Base-by-base conservation (phyloP, 2,888 invertebrate genomes). In the Leptogaster cylindrica region DNA sequence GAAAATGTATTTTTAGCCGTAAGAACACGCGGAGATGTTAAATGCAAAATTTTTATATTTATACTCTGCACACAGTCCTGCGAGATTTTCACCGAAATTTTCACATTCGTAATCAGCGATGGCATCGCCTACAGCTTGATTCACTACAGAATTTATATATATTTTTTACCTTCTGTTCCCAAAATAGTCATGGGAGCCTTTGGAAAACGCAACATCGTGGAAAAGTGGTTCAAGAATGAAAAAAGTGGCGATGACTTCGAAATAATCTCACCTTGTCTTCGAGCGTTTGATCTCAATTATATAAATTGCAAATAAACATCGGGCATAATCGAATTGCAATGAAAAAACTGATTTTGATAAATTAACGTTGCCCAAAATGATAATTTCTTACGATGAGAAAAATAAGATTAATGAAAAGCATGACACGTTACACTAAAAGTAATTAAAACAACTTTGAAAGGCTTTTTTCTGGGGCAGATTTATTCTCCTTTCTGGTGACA, bases 161-260 rank as follows among this genome's bases (percentile, higher is more conserved):
- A 46, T 46, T 51, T 51, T 51, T 51, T 41, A 63, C 28, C 44
- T 63, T 63, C 63, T 44, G 39, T 63, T 63, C 63, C 44, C 44
- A 63, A 63, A 63, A 63, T 63, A 63, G 44, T 44, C 39, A 44
- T 23, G 41, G 27, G 41, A 8, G 25, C 41, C 63, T 41, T 41
- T 63, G 41, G 27, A 44, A 63, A 63, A 39, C 18, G 18, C 27
- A 51, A 28, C 41, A 23, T 20, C 25, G 39, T 63, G 63, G 63
- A 63, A 63, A 63, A 63, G 63, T 63, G 63, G 63, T 44, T 63
- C 63, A 63, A 63, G 63, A 63, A 44, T 63, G 41, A 63, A 41
- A 41, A 39, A 63, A 7, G 14, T 16, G n/a, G 27, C 14, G 44
- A 44, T 36, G 41, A 58, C 58, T 36, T 58, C 36, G 23, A 25